These are phyloP conservation scores for Mycetomoellerius zeteki DNA, from an alignment of 1,140 invertebrate genomes.

Conservation along the genomic window DNA sequence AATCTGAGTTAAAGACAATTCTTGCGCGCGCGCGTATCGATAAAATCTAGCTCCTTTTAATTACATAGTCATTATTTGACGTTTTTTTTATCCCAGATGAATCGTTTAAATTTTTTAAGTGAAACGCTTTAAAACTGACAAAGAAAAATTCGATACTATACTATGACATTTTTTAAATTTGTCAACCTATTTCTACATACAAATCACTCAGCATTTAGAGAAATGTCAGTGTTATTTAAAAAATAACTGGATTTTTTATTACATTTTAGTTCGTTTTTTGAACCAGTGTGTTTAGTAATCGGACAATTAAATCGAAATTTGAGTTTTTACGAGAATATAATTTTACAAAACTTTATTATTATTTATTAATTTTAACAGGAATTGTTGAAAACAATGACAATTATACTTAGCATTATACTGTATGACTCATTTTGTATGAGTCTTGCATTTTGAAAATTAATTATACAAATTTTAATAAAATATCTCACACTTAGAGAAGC, in stretches of 20 bases:
- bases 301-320: not conserved
- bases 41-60: not conserved
- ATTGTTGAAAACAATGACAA: not conserved
- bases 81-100: not conserved
- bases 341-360: not conserved
- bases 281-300: not conserved
- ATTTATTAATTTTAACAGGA: not conserved
- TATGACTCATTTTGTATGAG: not conserved
- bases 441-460: not conserved
- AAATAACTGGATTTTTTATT: not conserved
- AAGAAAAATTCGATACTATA: not conserved
- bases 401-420: not conserved
- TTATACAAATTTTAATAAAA: not conserved
- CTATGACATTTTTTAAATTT: not conserved
- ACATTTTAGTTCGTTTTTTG: not conserved
- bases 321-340: not conserved
- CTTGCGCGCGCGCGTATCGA: not conserved
- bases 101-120: constrained; percentile 9
- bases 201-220: not conserved
- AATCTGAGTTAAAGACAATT: not conserved
- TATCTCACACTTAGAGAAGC: not conserved
- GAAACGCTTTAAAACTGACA: not conserved
- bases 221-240: not conserved
- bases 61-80: not conserved
- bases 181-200: not conserved